Base-by-base conservation (phyloP, 1,140 invertebrate genomes). In the Tetragonula clypearis region DNA sequence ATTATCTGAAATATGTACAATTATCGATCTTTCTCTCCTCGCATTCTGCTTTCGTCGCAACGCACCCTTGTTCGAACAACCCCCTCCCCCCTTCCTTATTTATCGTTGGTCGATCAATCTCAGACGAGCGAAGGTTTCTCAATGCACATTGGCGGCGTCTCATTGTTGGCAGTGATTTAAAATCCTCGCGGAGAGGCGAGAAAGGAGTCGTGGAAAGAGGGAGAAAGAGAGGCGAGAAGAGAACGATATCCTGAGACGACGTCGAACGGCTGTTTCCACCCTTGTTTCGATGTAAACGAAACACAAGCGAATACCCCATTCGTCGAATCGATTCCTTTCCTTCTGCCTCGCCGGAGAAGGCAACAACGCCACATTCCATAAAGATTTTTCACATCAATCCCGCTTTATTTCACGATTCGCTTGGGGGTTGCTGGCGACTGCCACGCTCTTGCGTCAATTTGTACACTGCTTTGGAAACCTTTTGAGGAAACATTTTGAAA, bases 251-350 rank as follows among this genome's bases (percentile, higher is more conserved):
- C 60, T 2, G 30, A 6, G 53, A 72, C 62, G 49, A 15, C 19
- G 19, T 8, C 2, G 56, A 62, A 60, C n/a, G 69, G 55, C 23
- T 66, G 77, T 69, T 85, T 81, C 71, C 71, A 85, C 60, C 71
- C 83, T 81, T 41, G 69, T 68, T 26, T 17, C 69, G 60, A 75
- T 85, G 62, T 74, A 80, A 85, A 81, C 83, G 71, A 74, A 85
- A 85, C 83, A 68, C 23, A 49, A 49, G 60, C 69, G 30, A 1
- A 69, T 56, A 41, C 66, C 58, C 71, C 21, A 66, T 81, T 80
- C 78, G 69, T 17, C 19, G 71, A 81, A 85, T 85, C 83, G 78
- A 85, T 84, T 6, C 49, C 49, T 74, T n/a, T 19, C 5, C 23
- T 58, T n/a, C 21, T 9, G 3, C 55, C 5, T 14, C 30, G 14